These are phyloP conservation scores for Gnathonemus longibarbis DNA, from an alignment of 2,113 vertebrate genomes.

Conservation along the genomic window DNA sequence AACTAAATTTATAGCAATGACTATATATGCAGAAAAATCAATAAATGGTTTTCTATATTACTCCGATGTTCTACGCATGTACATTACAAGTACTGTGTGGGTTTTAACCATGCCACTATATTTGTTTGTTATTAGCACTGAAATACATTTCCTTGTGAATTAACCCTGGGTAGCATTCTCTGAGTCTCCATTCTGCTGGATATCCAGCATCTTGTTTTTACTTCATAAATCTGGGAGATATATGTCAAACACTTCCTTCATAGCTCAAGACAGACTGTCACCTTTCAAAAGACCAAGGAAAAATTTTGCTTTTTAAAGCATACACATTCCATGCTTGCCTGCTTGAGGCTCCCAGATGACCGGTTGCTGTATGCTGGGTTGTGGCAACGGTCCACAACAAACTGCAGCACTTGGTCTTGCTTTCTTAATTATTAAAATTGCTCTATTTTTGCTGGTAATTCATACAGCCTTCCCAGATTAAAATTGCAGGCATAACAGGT, in stretches of 20 bases:
- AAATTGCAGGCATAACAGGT: neutral
- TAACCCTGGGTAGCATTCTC: neutral
- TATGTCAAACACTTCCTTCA: neutral
- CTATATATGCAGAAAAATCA: neutral
- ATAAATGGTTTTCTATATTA: neutral
- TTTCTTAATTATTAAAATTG: neutral
- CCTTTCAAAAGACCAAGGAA: neutral
- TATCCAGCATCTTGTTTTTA: neutral
- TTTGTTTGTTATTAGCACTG: neutral
- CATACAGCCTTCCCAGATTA: neutral
- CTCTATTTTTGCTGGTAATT: neutral
- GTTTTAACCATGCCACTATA: neutral
- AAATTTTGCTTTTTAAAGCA: neutral
- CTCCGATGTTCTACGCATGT: neutral
- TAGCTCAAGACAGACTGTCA: neutral
- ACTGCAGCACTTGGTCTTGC: neutral
- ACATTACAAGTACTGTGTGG: neutral
- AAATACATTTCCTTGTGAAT: neutral
- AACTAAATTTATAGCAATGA: neutral
- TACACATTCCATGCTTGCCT: neutral
- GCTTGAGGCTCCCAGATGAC: neutral
- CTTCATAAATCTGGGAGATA: neutral
- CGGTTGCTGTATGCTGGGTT: neutral
- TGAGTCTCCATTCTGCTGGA: neutral
- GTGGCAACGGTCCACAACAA: neutral